Percentiles rank a stretch among this genome's conserved stretches.
phyloP scores from a whole-genome alignment of 92 coral and sea anemone genomes.

The Paragorgia papillata region DNA sequence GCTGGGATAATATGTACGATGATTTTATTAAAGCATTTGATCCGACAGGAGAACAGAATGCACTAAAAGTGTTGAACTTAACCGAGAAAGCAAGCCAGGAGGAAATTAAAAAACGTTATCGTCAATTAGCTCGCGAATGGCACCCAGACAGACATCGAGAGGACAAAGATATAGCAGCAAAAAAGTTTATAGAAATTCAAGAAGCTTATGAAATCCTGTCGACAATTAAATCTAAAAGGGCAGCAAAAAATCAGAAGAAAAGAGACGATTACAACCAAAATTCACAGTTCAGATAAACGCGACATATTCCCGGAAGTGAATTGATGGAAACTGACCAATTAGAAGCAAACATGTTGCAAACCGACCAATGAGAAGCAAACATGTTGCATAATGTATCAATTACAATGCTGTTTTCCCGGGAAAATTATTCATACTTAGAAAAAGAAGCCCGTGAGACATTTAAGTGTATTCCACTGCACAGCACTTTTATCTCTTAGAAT shows the following conservation, averaged over 20 bases:
- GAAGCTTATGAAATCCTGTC: conserved; percentile 96
- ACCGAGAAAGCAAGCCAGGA: conserved; percentile 82
- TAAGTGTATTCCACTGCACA: too few species aligned
- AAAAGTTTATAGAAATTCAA: conserved; percentile 91
- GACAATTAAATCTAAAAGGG: conserved; percentile 71
- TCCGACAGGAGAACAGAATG: conserved; percentile 98
- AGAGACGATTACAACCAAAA: conserved; percentile 60
- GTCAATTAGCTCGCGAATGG: conserved; percentile 89
- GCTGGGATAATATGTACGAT: conserved; percentile 96
- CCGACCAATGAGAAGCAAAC: too few species aligned
- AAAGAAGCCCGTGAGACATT: too few species aligned
- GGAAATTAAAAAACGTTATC: conserved; percentile 86
- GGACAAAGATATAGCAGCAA: conserved; percentile 80
- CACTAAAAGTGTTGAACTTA: conserved; percentile 80
- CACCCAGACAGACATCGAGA: conserved; percentile 83
- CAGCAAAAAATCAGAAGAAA: conserved; percentile 71
- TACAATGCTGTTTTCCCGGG: too few species aligned
- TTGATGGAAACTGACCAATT: neutral
- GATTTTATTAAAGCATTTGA: conserved; percentile 95
- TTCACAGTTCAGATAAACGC: conserved; percentile 61
- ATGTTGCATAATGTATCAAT: too few species aligned
- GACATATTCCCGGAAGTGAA: conserved; percentile 11
- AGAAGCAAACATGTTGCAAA: too few species aligned
- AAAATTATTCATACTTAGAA: too few species aligned
- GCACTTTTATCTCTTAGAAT: too few species aligned